Base-by-base conservation (phyloP, 23 tunicate genomes). In the Botrylloides violaceus region DNA sequence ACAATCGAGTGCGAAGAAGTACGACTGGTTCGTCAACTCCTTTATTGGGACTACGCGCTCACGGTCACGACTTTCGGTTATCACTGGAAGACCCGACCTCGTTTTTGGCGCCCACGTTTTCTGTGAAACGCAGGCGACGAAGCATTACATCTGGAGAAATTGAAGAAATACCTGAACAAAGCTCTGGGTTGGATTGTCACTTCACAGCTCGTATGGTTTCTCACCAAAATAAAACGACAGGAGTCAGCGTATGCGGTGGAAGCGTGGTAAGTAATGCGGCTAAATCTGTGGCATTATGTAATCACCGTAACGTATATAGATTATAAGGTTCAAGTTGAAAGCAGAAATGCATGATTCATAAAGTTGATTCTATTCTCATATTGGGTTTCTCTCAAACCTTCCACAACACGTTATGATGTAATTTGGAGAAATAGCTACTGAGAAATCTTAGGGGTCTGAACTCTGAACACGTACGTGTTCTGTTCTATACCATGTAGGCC, bases 141-240 rank as follows among this genome's bases (percentile, higher is more conserved):
- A 43, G 2, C 47, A 36, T 56, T 24, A 23, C 29, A 36, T n/a
- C 58, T 25, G 74, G 74, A 39, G 47, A 35, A 20, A 19, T 68
- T 21, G 76, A 66, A 43, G 94, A 85, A 64, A 28, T 55, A 24
- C 32, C 26, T 32, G 94, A 75, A 35, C 65, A 47, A 30, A 61
- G 57, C 22, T 77, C 65, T n/a, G 70, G 79, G 25, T 19, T 61
- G 37, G 88, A 77, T 21, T 88, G 96, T 53, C 96, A 88, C 58
- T 88, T 74, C 47, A 72, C 66, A 25, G 96, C 88, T n/a, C 59
- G 76, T 2, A 29, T 88, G 72, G n/a, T 71, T 64, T 88, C 96
- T 3, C 96, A 88, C 72, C 27, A 30, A 22, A 81, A 74, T 56
- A 72, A 47, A 31, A 21, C 57, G 21, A 72, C 58, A 1, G 88